phyloP scores from a whole-genome alignment of 2,797 vertebrate species.

The Schizothorax lantsangensis region DNA sequence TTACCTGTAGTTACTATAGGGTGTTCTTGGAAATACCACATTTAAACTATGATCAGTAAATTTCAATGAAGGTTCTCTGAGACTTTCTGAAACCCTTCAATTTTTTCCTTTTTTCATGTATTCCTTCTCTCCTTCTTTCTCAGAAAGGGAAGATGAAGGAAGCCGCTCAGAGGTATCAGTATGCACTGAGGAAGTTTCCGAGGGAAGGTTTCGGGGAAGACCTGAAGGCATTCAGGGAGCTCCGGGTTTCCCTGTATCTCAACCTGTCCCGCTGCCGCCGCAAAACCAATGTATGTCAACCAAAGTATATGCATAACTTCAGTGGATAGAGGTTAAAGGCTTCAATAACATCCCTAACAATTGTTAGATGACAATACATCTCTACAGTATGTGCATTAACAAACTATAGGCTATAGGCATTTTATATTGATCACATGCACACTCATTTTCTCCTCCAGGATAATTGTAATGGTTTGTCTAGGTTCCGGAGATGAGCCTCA shows the following conservation, averaged over 20 bases:
- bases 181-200: constrained; percentile 86
- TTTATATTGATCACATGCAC: constrained; percentile 14
- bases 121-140: constrained; percentile 3
- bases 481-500: constrained; percentile 40
- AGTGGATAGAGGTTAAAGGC: constrained; percentile 2
- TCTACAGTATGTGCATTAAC: background rate
- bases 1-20: background rate
- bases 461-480: constrained; percentile 21
- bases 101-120: background rate
- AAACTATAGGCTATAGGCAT: constrained; percentile 7
- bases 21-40: background rate
- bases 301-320: background rate
- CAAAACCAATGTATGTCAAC: constrained; percentile 80
- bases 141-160: constrained; percentile 90
- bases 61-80: background rate
- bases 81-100: background rate
- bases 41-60: background rate
- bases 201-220: constrained; percentile 87
- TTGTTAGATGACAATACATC: background rate
- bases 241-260: constrained; percentile 85
- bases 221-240: constrained; percentile 85
- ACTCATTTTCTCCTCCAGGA: background rate
- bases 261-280: constrained; percentile 84
- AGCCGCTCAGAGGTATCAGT: constrained; percentile 85
- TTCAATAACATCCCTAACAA: background rate